Conservation (phyloP, 2,113 vertebrate species). For the Phaethon lepturus region DNA sequence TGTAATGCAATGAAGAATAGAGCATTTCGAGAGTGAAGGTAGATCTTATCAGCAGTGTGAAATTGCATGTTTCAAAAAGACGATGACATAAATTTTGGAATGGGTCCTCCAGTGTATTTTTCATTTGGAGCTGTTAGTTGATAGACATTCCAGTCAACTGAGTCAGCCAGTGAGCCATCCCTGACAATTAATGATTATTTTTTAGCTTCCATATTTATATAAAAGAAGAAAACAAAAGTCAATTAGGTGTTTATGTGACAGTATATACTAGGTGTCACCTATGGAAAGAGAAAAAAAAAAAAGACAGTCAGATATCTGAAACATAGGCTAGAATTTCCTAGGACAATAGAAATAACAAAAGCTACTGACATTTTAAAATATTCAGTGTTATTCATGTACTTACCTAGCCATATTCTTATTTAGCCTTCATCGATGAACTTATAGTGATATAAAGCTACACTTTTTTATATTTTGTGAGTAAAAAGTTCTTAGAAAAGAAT, state of each 20-base stretch:
- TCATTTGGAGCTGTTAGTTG: not conserved
- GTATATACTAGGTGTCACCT: not conserved
- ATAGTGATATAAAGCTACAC: not conserved
- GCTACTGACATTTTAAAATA: not conserved
- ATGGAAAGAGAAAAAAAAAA: not conserved
- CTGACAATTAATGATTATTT: not conserved
- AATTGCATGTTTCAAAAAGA: not conserved
- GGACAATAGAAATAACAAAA: not conserved
- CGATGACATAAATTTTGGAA: not conserved
- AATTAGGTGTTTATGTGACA: not conserved
- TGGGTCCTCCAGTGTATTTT: not conserved
- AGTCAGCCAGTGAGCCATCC: not conserved
- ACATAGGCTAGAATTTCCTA: not conserved
- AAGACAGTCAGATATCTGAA: not conserved
- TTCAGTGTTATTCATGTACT: not conserved
- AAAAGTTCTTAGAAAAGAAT: not conserved
- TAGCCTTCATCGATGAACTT: rapidly evolving
- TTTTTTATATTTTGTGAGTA: not conserved
- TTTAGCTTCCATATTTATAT: not conserved
- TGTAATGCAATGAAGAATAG: not conserved
- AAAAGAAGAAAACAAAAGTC: not conserved
- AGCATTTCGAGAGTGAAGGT: not conserved
- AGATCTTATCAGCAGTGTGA: not conserved
- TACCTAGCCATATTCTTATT: not conserved
- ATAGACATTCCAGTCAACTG: not conserved